Conservation (phyloP, 2,113 vertebrate species). For the Hyperopisus bebe region DNA sequence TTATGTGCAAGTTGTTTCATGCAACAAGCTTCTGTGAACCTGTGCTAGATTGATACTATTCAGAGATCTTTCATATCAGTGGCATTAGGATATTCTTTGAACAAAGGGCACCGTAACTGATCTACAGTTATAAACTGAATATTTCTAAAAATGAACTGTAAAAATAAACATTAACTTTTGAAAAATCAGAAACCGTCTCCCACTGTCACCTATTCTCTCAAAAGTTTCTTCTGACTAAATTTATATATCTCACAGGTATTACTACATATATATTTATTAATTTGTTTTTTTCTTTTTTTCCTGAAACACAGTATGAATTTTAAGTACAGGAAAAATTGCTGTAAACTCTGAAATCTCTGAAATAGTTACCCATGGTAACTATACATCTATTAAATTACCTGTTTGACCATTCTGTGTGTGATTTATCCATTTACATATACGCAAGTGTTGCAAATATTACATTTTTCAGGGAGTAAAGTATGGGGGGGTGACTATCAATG, state of each 20-base stretch:
- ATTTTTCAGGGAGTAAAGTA: neutral
- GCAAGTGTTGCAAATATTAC: neutral
- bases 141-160: slow-evolving; percentile 47
- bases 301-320: slow-evolving; percentile 54
- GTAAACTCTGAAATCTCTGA: slow-evolving; percentile 45
- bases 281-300: slow-evolving; percentile 42
- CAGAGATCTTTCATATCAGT: neutral
- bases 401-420: neutral
- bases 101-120: slow-evolving; percentile 31
- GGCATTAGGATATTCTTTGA: neutral
- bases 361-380: slow-evolving; percentile 25
- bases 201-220: slow-evolving; percentile 55
- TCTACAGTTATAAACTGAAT: slow-evolving; percentile 41
- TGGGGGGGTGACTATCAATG: too few species aligned
- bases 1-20: neutral
- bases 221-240: slow-evolving; percentile 60
- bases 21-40: neutral
- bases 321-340: slow-evolving; percentile 62
- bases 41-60: neutral
- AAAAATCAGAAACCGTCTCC: slow-evolving; percentile 48
- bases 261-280: slow-evolving; percentile 60
- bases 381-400: neutral
- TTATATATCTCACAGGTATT: slow-evolving; percentile 46
- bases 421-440: neutral
- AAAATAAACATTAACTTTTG: slow-evolving; percentile 31